Conservation (phyloP, 2,888 invertebrate species). For the Metellina segmentata region DNA sequence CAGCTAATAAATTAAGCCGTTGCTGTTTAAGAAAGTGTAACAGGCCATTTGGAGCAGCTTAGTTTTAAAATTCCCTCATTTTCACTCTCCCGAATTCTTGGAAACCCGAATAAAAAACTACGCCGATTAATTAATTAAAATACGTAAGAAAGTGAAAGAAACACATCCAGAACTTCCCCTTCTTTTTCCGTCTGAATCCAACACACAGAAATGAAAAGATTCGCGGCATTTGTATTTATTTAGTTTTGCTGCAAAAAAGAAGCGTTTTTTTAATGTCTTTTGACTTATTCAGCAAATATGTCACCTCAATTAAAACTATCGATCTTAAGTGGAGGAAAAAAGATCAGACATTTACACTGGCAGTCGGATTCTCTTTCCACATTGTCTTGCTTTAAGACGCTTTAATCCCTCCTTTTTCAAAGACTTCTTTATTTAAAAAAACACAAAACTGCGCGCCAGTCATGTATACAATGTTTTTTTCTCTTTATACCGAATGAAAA, state of each 20-base stretch:
- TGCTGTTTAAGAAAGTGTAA: no score
- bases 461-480: neutral
- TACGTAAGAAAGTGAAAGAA: neutral
- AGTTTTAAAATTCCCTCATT: no score
- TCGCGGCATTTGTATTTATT: constrained; percentile 19
- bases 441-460: neutral
- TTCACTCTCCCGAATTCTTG: no score
- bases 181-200: constrained; percentile 8
- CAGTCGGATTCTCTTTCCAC: neutral
- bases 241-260: neutral
- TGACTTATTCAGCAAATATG: constrained; percentile 22
- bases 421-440: constrained; percentile 3
- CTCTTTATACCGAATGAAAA: neutral
- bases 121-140: constrained; percentile 43
- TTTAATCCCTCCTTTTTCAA: constrained; percentile 5
- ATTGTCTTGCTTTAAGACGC: constrained; percentile 12
- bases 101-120: no score
- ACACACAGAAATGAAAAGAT: constrained; percentile 7
- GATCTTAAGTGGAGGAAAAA: constrained; percentile 25
- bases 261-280: constrained; percentile 24
- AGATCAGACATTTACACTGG: neutral
- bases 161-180: neutral
- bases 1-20: no score
- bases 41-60: no score
- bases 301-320: constrained; percentile 45